Evolutionary conservation across 2,888 invertebrate genomes (phyloP), one percentile per base, ranked within the genome.

Genomic region (Prosopocoilus inquinatus): DNA sequence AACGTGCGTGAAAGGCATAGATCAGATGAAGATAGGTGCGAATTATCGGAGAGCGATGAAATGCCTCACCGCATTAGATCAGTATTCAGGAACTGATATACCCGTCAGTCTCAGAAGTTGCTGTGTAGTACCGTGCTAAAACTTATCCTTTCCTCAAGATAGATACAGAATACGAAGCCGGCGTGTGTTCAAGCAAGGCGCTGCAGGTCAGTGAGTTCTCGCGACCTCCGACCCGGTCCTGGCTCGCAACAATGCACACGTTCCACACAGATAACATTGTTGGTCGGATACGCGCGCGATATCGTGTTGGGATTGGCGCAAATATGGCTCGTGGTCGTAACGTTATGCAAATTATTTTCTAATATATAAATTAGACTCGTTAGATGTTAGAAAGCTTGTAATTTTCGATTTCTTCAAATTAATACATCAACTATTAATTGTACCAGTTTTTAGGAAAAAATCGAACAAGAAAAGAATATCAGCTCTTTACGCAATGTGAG

Each of bases 131-230:
- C 16, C 16, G 41, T 41, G 41, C 41, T 47, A 35, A 34, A 47
- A 32, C 34, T 47, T 47, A 34, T 34, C 47, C 47, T 47, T 33
- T 28, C 20, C 20, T 16, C 15, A 47, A 33, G 15, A 15, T 3
- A 15, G 50, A 50, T 44, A 38, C 51, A 45, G 47, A 55, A 51
- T 47, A 51, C 41, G 45, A 52, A 49, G 55, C 50, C 51, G 60
- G 47, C 59, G 61, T 63, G 64, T 64, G 64, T 62, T 63, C 60
- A 61, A 66, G 64, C 64, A 63, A 64, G 66, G 66, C 64, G 68
- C 67, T 67, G 67, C 73, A 72, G 75, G 75, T 75, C 75, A 75
- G 73, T 71, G 70, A 72, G 72, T 75, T 75, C 74, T 73, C 74
- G 75, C 74, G 74, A 73, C 72, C 73, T 70, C 48, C 69, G 71